Conservation (phyloP, 2,797 vertebrate genomes). For the Anguilla obscura region DNA sequence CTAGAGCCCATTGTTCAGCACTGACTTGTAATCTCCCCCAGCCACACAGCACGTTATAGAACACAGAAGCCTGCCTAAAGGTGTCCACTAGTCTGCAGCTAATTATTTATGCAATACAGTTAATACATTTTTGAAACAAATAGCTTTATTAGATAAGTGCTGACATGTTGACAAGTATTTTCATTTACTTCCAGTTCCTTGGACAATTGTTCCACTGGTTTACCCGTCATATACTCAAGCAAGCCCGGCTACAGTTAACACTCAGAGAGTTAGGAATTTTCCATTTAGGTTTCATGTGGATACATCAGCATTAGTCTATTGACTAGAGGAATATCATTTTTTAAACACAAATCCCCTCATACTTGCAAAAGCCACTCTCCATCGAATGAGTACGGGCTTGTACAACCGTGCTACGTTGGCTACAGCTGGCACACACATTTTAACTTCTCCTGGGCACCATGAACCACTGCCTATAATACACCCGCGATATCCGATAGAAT, state of each 20-base stretch:
- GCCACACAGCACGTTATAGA: not conserved
- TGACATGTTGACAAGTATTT: no score
- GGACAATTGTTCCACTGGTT: not conserved
- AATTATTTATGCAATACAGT: not conserved
- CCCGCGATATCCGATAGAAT: not conserved
- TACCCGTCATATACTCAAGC: not conserved
- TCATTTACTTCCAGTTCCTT: not conserved
- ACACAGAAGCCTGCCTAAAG: not conserved
- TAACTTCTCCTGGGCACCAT: not conserved
- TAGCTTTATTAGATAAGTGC: not conserved
- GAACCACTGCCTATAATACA: not conserved
- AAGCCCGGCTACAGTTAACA: not conserved
- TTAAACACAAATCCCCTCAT: not conserved
- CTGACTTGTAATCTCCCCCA: not conserved
- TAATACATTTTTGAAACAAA: not conserved
- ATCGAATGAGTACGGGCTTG: not conserved
- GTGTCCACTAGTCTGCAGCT: not conserved
- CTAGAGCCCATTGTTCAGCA: not conserved
- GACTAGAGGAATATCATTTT: not conserved
- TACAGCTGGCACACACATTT: not conserved
- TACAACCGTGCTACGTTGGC: not conserved
- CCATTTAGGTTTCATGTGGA: not conserved
- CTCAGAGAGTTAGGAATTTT: not conserved
- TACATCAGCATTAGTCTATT: not conserved
- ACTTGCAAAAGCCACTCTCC: not conserved